Evolutionary conservation across 1,140 invertebrate genomes (phyloP), one percentile per base, ranked within the genome.

Genomic region (Cydia fagiglandana): DNA sequence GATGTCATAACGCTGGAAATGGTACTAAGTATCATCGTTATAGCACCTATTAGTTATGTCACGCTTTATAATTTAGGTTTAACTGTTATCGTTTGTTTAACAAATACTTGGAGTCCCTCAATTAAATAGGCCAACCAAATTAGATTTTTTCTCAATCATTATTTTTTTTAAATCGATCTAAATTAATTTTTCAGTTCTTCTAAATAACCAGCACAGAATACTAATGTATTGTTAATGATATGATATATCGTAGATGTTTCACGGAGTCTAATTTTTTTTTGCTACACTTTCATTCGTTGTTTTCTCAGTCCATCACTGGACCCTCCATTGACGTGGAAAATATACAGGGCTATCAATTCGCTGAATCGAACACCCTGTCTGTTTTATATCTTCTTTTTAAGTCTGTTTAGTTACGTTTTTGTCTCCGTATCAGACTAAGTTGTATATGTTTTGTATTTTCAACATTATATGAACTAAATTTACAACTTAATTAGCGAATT

Each of bases 21-120:
- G 66, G 66, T 20, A 9, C 17, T 70, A 13, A 38, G 64, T 56
- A 75, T 20, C 56, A 24, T 75, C 75, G 75, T 78, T 78, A 73
- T 76, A 30, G 45, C 75, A 78, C 75, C 73, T 76, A 74, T 78
- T n/a, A n/a, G n/a, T n/a, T 78, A 76, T 78, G 64, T 78, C 75
- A 76, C 34, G 3, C 24, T 70, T 17, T 70, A 17, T 17, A 4
- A 70, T 13, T 17, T 38, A n/a, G 34, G 17, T 17, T 70, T 38
- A 34, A 38, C 12, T 15, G 2, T 41, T 38, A 9, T 17, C 17
- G 15, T 17, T 4, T 24, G 20, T 20, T 24, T 17, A 17, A 56
- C 3, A 56, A 56, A 56, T 41, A 10, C 9, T 9, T 41, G 7
- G 38, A 41, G 38, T 41, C 38, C 7, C 38, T 34, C 34, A 13